Base-by-base conservation (phyloP, 2,888 invertebrate genomes). In the Automeris io region DNA sequence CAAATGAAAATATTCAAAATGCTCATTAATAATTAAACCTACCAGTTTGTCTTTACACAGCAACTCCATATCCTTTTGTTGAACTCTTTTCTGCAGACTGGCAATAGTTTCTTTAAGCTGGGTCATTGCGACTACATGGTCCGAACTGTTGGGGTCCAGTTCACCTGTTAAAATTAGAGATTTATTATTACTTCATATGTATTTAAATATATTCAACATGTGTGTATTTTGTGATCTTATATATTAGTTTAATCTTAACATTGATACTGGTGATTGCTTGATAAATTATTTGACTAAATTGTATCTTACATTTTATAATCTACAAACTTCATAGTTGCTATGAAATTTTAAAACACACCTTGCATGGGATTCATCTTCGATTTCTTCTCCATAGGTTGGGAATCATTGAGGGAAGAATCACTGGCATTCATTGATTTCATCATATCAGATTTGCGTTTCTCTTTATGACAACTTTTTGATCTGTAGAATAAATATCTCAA, bases 81-180 rank as follows among this genome's bases (percentile, higher is more conserved):
- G 87, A 23, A 98, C 88, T 61, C 95, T 95, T 74, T 96, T 97
- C 74, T 97, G 95, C 25, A 97, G 87, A 59, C 93, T 93, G 32
- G 96, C 95, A 57, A 98, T 96, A 64, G 96, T 94, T 70, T 98
- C 98, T 69, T 95, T 95, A 7, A 98, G 90, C 66, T 97, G 95
- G 0, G 98, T 97, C 88, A 97, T 94, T 0, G 97, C 97, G 8
- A 97, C 95, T 33, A 97, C 95, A 70, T 97, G 96, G 74, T 96
- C 96, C 0, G 95, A 94, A 63, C 94, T 94, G 68, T 95, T 95
- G 0, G 95, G 94, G 74, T 95, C 95, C 48, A 91, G 73, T 69
- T 91, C 88, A 51, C 87, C 78, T 87, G 61, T 39, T 47, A 55
- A 49, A 35, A n/a, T n/a, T n/a, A n/a, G n/a, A n/a, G n/a, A n/a